Conservation (phyloP, 2,113 vertebrate species). For the Cololabis saira region DNA sequence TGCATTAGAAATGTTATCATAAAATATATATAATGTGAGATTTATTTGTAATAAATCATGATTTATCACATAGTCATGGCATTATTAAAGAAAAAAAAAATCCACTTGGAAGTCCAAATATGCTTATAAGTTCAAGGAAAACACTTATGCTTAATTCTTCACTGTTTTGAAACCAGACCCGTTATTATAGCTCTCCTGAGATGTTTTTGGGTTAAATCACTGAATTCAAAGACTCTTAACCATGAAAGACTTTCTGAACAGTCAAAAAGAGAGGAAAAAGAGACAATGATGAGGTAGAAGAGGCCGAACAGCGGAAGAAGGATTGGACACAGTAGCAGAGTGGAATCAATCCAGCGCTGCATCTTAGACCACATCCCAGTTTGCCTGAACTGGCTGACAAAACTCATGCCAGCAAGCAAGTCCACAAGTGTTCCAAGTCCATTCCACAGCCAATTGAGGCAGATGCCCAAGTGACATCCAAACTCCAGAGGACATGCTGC, state of each 20-base stretch:
- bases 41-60: too few relatives aligned
- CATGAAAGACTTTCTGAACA: slow-evolving; percentile 29
- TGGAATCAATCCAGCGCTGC: slow-evolving; percentile 47
- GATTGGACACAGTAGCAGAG: slow-evolving; percentile 20
- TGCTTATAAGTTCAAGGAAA: too few relatives aligned
- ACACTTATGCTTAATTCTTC: too few relatives aligned
- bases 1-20: too few relatives aligned
- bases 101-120: too few relatives aligned
- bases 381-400: slow-evolving; percentile 44
- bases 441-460: slow-evolving; percentile 31
- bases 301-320: neutral
- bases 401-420: slow-evolving; percentile 44
- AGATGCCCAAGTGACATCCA: slow-evolving; percentile 43
- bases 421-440: slow-evolving; percentile 36
- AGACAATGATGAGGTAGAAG: neutral
- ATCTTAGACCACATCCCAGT: slow-evolving; percentile 51
- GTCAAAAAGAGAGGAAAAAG: too few relatives aligned
- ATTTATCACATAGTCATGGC: too few relatives aligned
- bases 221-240: slow-evolving; percentile 9
- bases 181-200: neutral
- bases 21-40: too few relatives aligned
- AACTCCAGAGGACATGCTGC: slow-evolving; percentile 17
- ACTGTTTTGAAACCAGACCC: neutral
- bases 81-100: too few relatives aligned
- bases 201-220: slow-evolving; percentile 12